These are phyloP conservation scores for Scomberomorus guttatus DNA, from an alignment of 2,797 vertebrate genomes.

Conservation along the genomic window DNA sequence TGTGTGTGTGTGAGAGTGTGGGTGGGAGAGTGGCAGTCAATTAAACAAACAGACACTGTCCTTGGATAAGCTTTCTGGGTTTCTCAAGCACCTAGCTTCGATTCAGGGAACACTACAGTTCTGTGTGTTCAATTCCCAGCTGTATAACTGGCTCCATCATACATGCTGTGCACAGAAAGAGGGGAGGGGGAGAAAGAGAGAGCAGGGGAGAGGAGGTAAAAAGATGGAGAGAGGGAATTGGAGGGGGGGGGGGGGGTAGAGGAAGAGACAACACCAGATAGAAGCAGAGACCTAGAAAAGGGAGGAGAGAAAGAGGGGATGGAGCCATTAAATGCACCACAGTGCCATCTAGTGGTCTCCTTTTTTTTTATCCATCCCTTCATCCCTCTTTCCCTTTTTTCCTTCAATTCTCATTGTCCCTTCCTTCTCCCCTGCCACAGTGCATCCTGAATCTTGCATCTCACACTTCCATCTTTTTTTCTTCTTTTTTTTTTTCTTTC, in stretches of 20 bases:
- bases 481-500: constrained; percentile 2
- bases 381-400: constrained; percentile 21
- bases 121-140: constrained; percentile 77
- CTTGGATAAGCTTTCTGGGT: constrained; percentile 66
- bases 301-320: constrained; percentile 43
- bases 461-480: constrained; percentile 23
- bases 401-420: constrained; percentile 13
- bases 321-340: constrained; percentile 63
- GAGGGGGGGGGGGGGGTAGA: constrained; percentile 24
- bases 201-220: constrained; percentile 15
- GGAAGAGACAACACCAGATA: constrained; percentile 58
- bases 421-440: constrained; percentile 19
- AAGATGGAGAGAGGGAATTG: constrained; percentile 33
- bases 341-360: constrained; percentile 85
- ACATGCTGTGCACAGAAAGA: constrained; percentile 63
- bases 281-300: constrained; percentile 70
- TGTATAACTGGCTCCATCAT: constrained; percentile 75
- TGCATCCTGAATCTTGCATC: constrained; percentile 29
- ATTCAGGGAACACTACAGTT: constrained; percentile 74
- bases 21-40: constrained; percentile 54
- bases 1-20: constrained; percentile 21
- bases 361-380: constrained; percentile 14
- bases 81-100: constrained; percentile 70
- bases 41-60: constrained; percentile 76
- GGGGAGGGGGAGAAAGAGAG: not conserved